Evolutionary conservation across 2,888 invertebrate species (phyloP), one percentile per base, ranked within the genome.

Genomic region (Eurois occulta): DNA sequence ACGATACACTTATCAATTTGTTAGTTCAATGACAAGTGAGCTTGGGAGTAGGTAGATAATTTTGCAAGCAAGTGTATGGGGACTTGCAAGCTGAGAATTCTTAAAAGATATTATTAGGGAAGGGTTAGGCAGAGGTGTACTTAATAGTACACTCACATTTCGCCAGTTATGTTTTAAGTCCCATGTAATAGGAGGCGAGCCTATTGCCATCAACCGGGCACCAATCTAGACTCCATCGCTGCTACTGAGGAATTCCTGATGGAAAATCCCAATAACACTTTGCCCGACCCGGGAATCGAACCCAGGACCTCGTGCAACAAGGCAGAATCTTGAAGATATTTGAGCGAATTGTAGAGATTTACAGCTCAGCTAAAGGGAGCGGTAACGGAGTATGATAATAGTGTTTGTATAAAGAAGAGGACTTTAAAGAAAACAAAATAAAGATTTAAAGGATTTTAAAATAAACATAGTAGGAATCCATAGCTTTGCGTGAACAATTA

Each of bases 1-100:
- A 83, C 79, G 68, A 69, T 71, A 75, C 68, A 72, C 70, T 78
- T 83, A 77, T 77, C 76, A 73, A 72, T 76, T 79, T 75, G 21
- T 58, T 46, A 24, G 52, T 69, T 58, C 43, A 68, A 66, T 70
- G 62, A 67, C 52, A 65, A 73, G n/a, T 72, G 55, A 75, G 21
- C 38, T 46, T n/a, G 35, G 16, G 46, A 43, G 55, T 46, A 64
- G 28, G 55, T 46, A 64, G 28, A 66, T 71, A n/a, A 72, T 69
- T 69, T 72, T 62, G 32, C 38, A 48, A 62, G 68, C 11, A 21
- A 35, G 41, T 46, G 65, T n/a, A 68, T 32, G 18, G 41, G n/a
- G n/a, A 43, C 16, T 18, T 18, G 13, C 13, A 6, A 46, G 11
- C 7, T 11, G 16, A 10, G 38, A 38, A 28, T 62, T 46, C 10